These are phyloP conservation scores for Thera obeliscata DNA, from an alignment of 2,888 invertebrate species.

Conservation along the genomic window DNA sequence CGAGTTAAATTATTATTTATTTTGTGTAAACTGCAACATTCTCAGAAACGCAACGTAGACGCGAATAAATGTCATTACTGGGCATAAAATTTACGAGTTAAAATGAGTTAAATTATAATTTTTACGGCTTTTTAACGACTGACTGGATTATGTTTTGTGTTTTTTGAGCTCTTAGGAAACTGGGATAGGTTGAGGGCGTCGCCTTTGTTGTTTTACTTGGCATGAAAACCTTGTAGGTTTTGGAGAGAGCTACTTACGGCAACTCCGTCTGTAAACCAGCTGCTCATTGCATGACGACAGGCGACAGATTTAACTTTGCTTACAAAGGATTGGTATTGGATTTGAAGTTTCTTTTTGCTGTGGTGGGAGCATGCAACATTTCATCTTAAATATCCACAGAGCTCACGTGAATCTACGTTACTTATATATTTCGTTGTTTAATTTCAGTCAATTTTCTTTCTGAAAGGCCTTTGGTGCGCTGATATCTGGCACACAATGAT, in stretches of 20 bases:
- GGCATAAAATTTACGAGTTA: conserved; percentile 61
- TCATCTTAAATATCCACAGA: too few species aligned
- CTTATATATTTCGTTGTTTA: too few species aligned
- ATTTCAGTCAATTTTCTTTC: too few species aligned
- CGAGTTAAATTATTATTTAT: conserved; percentile 24
- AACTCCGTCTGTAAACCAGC: conserved; percentile 3
- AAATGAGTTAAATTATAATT: conserved; percentile 67
- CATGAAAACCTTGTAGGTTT: conserved; percentile 19
- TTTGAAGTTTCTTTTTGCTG: neutral
- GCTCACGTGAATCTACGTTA: too few species aligned
- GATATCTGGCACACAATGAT: too few species aligned
- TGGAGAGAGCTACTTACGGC: neutral
- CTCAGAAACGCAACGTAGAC: conserved; percentile 48
- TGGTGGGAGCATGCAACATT: too few species aligned
- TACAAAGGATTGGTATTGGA: neutral
- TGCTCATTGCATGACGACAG: neutral
- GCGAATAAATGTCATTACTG: conserved; percentile 61
- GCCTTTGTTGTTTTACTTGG: conserved; percentile 21
- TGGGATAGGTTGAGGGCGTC: conserved; percentile 15
- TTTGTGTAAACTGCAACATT: conserved; percentile 42
- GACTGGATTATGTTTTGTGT: conserved; percentile 33
- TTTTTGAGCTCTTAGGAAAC: conserved; percentile 28
- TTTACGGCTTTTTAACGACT: conserved; percentile 53
- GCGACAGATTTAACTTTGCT: neutral
- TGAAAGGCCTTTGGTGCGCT: too few species aligned